phyloP scores from a whole-genome alignment of 2,113 vertebrate species.

The Eptesicus fuscus region DNA sequence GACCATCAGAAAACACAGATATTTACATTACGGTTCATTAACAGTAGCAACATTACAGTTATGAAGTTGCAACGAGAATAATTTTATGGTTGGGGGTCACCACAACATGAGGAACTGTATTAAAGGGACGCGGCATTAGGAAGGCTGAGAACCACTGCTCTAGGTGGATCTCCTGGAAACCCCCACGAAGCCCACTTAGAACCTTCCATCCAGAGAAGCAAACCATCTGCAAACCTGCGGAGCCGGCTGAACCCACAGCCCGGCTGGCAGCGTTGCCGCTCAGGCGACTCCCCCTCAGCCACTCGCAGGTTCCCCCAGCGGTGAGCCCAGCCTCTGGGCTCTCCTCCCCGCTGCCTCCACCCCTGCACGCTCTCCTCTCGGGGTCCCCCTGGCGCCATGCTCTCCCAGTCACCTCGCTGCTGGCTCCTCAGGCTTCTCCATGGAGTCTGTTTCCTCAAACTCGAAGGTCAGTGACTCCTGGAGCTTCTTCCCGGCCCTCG shows the following conservation, averaged over 20 bases:
- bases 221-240: not conserved
- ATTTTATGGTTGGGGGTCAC: too few relatives aligned
- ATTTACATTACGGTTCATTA: too few relatives aligned
- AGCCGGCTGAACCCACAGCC: not conserved
- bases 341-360: not conserved
- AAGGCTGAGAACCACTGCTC: too few relatives aligned
- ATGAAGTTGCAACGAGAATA: too few relatives aligned
- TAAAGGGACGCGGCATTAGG: too few relatives aligned
- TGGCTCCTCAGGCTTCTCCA: not conserved
- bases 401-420: not conserved
- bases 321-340: not conserved
- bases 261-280: not conserved
- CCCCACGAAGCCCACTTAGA: not conserved
- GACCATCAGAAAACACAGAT: too few relatives aligned
- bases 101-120: too few relatives aligned
- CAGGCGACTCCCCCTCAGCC: not conserved
- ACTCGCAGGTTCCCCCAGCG: not conserved
- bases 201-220: slow-evolving; percentile 13
- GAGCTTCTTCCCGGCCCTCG: not conserved
- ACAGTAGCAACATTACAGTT: too few relatives aligned
- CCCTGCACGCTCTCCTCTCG: not conserved
- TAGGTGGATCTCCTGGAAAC: not conserved
- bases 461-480: not conserved
- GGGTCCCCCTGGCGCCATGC: not conserved
- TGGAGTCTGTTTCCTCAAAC: not conserved